Evolutionary conservation across 2,888 invertebrate species (phyloP), one percentile per base, ranked within the genome.

Genomic region (Eudasyphora cyanicolor): DNA sequence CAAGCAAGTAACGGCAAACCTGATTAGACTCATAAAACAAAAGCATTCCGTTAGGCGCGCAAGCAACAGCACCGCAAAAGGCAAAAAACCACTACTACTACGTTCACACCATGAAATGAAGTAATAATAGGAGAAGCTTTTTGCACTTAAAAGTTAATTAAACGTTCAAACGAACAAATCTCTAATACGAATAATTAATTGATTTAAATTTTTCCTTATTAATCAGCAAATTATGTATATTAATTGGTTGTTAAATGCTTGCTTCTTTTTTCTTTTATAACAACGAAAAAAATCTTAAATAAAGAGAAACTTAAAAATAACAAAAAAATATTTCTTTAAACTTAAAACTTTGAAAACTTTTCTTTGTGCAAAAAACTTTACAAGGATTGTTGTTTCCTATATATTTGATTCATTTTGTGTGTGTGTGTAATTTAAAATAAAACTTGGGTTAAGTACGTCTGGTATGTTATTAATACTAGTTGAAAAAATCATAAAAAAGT

Each of bases 291-390:
- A 38, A 64, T 38, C 38, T 64, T 21, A 38, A 38, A 64, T 42
- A 67, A 14, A 42, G 1, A 29, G 32, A 42, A 35, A 42, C 32
- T 49, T 45, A 70, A 76, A 75, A 24, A 67, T 71, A 64, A 38
- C 57, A 64, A 79, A 14, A 78, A 67, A 51, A 49, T 62, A 60
- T 49, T 49, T 19, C 57, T 70, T 29, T 45, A 32, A 76, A 69
- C 54, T 73, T 76, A 76, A 75, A 76, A 84, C 73, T 35, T 74
- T 17, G 57, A 78, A 57, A 29, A 67, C 45, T 60, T 32, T 73
- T 69, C 24, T 76, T 57, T 83, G 90, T 89, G 90, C 89, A 90
- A 90, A 90, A 90, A 89, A 89, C 88, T 90, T 89, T 88, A 88
- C 75, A 85, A 78, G 38, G 57, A 29, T 64, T 76, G 19, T 42